Conservation (phyloP, 2,888 invertebrate species). For the Darwinula stevensoni region DNA sequence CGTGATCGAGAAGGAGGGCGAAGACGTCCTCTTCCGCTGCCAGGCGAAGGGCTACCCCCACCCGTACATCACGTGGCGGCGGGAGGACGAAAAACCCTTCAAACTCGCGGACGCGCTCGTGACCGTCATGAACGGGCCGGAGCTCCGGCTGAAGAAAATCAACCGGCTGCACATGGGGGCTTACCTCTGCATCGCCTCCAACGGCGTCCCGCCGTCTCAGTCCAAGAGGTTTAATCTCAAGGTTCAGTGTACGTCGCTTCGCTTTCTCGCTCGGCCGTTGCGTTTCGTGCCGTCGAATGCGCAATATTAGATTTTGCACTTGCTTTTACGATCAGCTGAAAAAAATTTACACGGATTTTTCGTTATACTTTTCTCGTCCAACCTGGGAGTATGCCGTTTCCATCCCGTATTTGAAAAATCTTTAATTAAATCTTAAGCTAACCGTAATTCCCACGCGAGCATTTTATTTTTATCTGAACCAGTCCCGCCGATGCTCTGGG, state of each 20-base stretch:
- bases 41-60: background rate
- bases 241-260: conserved; percentile 52
- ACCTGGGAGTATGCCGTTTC: no score
- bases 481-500: conserved; percentile 84
- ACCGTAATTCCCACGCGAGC: no score
- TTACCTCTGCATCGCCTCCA: conserved; percentile 71
- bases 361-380: no score
- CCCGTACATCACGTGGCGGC: background rate
- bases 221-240: conserved; percentile 51
- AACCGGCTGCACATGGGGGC: conserved; percentile 75
- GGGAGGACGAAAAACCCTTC: background rate
- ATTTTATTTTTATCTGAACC: no score
- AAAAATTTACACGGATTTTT: no score
- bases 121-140: conserved; percentile 64
- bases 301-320: no score
- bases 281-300: background rate
- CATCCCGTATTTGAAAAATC: no score
- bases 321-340: no score
- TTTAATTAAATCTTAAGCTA: no score
- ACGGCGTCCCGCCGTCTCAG: conserved; percentile 68
- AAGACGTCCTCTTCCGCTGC: background rate
- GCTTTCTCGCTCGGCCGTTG: background rate
- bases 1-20: background rate
- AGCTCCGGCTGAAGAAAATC: conserved; percentile 54
- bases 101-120: background rate